Percentiles rank a stretch among this genome's conserved stretches.
These are phyloP conservation scores for Toxotes chatareus DNA, from an alignment of 2,113 vertebrate genomes.

Conservation along the genomic window DNA sequence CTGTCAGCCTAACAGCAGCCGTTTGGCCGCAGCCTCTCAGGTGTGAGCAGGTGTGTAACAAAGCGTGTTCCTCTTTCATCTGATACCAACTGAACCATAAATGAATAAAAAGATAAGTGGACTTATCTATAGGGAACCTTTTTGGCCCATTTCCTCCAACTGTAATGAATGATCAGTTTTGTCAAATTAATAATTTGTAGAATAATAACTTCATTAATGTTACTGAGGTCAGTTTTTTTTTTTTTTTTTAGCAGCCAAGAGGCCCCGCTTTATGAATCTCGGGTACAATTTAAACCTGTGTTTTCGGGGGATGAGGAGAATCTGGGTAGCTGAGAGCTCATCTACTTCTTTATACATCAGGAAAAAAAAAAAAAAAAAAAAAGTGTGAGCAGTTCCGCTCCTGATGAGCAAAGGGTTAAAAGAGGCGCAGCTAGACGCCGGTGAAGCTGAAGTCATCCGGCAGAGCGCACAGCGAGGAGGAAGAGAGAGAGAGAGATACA, in stretches of 20 bases:
- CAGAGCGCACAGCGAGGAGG: slow-evolving; percentile 70
- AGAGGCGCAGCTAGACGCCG: slow-evolving; percentile 76
- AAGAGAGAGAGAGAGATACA: slow-evolving; percentile 50
- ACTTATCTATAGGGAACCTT: neutral
- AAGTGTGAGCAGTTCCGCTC: neutral
- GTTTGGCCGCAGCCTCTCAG: slow-evolving; percentile 7
- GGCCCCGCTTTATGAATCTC: neutral
- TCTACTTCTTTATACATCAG: neutral
- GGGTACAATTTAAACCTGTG: neutral
- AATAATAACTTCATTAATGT: neutral
- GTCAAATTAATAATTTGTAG: neutral
- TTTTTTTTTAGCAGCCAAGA: neutral
- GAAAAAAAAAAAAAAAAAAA: too few species aligned
- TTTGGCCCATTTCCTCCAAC: neutral
- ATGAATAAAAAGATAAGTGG: neutral
- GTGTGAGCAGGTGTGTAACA: slow-evolving; percentile 12
- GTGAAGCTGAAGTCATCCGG: slow-evolving; percentile 76
- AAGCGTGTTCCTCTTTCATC: neutral
- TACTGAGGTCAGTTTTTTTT: neutral
- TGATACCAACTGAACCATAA: neutral
- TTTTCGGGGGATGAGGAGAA: too few species aligned
- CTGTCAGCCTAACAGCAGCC: slow-evolving; percentile 13
- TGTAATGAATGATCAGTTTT: neutral
- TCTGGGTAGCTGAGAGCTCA: neutral
- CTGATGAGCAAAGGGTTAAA: slow-evolving; percentile 79